A percentile compares a stretch with the other conserved stretches of the same genome.
Evolutionary conservation across 2,797 vertebrate species (phyloP).

Genomic region (Liasis olivaceus): DNA sequence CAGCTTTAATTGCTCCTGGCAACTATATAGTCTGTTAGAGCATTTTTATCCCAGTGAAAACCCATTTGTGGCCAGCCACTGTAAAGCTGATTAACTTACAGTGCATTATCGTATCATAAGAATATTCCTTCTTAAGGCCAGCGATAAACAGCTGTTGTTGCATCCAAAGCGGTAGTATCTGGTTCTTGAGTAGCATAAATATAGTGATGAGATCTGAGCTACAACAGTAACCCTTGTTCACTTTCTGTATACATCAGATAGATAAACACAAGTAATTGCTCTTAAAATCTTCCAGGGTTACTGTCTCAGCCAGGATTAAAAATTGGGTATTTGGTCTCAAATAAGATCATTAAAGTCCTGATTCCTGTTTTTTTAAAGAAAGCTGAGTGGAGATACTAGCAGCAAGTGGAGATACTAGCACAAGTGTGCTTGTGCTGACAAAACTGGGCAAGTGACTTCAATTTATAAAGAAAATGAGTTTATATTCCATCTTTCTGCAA

Average conservation of each 20-base stretch:
- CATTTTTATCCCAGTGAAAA: neutral
- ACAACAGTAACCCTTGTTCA: neutral
- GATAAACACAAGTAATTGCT: neutral
- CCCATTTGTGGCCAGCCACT: neutral
- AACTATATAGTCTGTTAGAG: neutral
- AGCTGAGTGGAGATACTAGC: neutral
- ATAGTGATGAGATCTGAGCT: neutral
- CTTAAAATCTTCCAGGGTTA: neutral
- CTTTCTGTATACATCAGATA: neutral
- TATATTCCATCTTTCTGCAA: neutral
- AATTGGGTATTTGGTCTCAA: neutral
- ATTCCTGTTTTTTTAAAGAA: neutral
- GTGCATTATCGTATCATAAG: neutral
- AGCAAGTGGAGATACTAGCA: neutral
- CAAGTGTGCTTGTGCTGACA: neutral
- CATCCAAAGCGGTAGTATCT: neutral
- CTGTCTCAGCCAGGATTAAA: neutral
- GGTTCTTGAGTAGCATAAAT: neutral
- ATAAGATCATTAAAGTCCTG: neutral
- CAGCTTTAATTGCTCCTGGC: neutral
- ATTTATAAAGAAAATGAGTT: neutral
- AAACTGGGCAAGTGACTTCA: neutral
- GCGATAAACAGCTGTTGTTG: neutral
- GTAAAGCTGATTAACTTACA: neutral
- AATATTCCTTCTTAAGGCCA: neutral